A percentile compares a stretch with the other conserved stretches of the same genome.
Evolutionary conservation across 2,797 vertebrate genomes (phyloP).

Genomic region (Squalus acanthias): DNA sequence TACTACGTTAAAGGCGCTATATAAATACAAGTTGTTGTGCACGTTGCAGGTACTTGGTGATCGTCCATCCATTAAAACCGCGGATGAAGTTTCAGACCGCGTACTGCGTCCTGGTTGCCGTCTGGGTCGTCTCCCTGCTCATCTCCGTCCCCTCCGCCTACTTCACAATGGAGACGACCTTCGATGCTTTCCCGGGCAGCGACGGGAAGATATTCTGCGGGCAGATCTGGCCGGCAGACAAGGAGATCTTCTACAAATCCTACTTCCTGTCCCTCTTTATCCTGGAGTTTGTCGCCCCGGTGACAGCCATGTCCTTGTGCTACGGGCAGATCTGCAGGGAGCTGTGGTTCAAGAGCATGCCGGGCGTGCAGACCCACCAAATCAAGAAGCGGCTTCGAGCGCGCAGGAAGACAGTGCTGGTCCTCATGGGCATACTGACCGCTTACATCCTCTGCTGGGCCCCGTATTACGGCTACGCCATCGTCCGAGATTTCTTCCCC

Average conservation of each 20-base stretch:
- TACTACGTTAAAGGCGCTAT: too few species aligned
- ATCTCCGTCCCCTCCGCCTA: constrained; percentile 44
- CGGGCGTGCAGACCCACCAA: constrained; percentile 45
- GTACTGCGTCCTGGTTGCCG: constrained; percentile 39
- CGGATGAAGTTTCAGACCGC: constrained; percentile 43
- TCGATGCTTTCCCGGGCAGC: constrained; percentile 4
- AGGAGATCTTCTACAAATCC: constrained; percentile 42
- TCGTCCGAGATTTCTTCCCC: constrained; percentile 47
- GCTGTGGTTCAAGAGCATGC: constrained; percentile 46
- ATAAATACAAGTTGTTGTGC: too few species aligned
- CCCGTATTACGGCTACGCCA: constrained; percentile 45
- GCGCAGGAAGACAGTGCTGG: constrained; percentile 43
- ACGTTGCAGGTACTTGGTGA: constrained; percentile 43
- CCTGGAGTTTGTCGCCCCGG: constrained; percentile 43
- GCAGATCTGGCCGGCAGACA: constrained; percentile 46
- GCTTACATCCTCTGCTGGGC: constrained; percentile 46
- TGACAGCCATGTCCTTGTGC: constrained; percentile 44
- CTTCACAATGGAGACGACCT: constrained; percentile 42
- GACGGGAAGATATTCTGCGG: constrained; percentile 44
- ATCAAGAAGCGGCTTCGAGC: constrained; percentile 39
- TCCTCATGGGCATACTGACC: constrained; percentile 43
- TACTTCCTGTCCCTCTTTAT: constrained; percentile 45
- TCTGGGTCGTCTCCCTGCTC: constrained; percentile 43
- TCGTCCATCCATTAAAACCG: constrained; percentile 45
- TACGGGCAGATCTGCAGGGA: constrained; percentile 43